Base-by-base conservation (phyloP, 1,140 invertebrate genomes). In the Sminthurides bifidus region DNA sequence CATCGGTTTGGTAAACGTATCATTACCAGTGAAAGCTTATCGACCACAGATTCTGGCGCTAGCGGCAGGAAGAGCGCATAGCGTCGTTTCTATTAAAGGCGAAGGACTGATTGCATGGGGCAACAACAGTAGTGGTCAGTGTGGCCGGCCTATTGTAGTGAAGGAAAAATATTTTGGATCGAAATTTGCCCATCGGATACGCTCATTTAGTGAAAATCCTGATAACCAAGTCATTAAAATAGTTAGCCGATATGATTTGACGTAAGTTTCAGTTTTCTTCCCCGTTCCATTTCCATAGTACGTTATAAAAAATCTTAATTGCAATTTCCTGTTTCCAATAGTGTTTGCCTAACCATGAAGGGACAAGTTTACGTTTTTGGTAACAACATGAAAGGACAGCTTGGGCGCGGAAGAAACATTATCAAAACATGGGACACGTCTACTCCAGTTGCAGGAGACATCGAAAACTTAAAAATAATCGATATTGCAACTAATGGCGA, bases 101-200 rank as follows among this genome's bases (percentile, higher is more conserved):
- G 85, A 85, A 67, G 79, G 78, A 43, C 75, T 92, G 1, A 94
- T 84, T 66, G 80, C 84, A 35, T 70, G 94, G 60, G 93, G 93
- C 17, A 92, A 92, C 68, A 97, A 97, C 77, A 77, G 81, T 0
- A 93, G 87, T 73, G 93, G 93, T 12, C 93, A 97, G 70, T 97
- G 93, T 73, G 92, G 90, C 0, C 73, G 92, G 44, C 74, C 74
- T 52, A 81, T 94, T 62, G 81, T 93, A 61, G 68, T 78, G 21
- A 75, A 83, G 66, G 90, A 96, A 72, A 73, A 83, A 49, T 92
- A 88, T 66, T 71, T 68, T 37, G 75, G 75, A 2, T 83, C 77
- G 59, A 75, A 75, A 65, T 71, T 77, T 3, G 72, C 87, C 26
- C 73, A 87, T 73, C 74, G 80, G 58, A 81, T 91, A 52, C 64